phyloP scores from a whole-genome alignment of 1,140 invertebrate genomes.

The Aethina tumida region DNA sequence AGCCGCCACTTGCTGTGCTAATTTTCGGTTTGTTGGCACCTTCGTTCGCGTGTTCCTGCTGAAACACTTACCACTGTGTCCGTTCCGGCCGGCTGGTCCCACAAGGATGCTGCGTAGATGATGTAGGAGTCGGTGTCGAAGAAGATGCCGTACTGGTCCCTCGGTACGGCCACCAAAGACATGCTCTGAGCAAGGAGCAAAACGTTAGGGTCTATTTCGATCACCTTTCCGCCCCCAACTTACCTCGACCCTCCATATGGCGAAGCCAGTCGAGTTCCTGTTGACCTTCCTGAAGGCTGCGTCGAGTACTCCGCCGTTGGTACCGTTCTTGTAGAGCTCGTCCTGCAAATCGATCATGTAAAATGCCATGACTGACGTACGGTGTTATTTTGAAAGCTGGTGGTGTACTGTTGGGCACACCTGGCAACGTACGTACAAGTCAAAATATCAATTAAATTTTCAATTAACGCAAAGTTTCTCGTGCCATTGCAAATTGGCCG shows the following conservation, averaged over 20 bases:
- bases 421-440: too few species aligned
- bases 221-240: slow-evolving; percentile 13
- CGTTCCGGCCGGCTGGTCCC: slow-evolving; percentile 50
- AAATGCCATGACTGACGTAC: too few species aligned
- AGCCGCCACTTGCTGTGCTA: too few species aligned
- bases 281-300: slow-evolving; percentile 62
- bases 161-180: slow-evolving; percentile 61
- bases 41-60: not conserved
- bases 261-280: slow-evolving; percentile 60
- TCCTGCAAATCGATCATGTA: too few species aligned
- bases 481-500: too few species aligned
- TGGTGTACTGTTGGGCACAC: too few species aligned
- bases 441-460: too few species aligned
- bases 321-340: slow-evolving; percentile 24
- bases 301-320: slow-evolving; percentile 38
- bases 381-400: too few species aligned
- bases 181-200: slow-evolving; percentile 50
- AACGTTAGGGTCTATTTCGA: not conserved
- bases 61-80: slow-evolving; percentile 53
- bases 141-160: slow-evolving; percentile 74
- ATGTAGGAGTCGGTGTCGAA: slow-evolving; percentile 80
- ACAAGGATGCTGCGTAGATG: slow-evolving; percentile 65
- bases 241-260: slow-evolving; percentile 75
- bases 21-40: too few species aligned
- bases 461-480: too few species aligned